Evolutionary conservation across 2,888 invertebrate genomes (phyloP), one percentile per base, ranked within the genome.

Genomic region (Hypomecis punctinalis): DNA sequence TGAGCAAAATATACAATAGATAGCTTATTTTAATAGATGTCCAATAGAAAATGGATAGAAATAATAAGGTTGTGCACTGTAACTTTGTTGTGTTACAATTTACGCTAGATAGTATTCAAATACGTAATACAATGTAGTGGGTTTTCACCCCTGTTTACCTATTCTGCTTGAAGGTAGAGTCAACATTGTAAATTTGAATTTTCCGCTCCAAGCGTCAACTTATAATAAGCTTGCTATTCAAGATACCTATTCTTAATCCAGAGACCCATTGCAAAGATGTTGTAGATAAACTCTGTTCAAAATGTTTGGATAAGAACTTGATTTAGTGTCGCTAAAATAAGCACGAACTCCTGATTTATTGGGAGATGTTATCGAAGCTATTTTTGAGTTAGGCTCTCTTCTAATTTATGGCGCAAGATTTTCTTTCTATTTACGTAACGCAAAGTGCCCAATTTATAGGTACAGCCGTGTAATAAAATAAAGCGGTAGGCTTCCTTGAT

Each of bases 391-490:
- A 37, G 52, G 37, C 56, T 49, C 35, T 56, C 42, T 6, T 53
- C 48, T 63, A 58, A 68, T 68, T 70, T 61, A 61, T 56, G 13
- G 45, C 51, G 40, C 55, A 66, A 66, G 63, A 64, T 61, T 65
- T 54, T 54, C 54, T 55, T 60, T 61, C 61, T 61, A 57, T 57
- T 61, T 66, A 57, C 61, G 57, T 66, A 61, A 52, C 52, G 51
- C 42, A 39, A 51, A 61, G 47, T 45, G 63, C 58, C 49, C 68
- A 76, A 78, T 77, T 76, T 79, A 79, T 77, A 58, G 72, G 61
- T 70, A 70, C 72, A 69, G 68, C 62, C 53, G 55, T 59, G 70
- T 74, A 75, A 79, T 81, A 77, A 77, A 81, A 80, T 78, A 74
- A 76, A 76, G 74, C 61, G 69, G 66, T 69, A 64, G 63, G 68